Evolutionary conservation across 2,113 vertebrate species (phyloP).

Genomic region (Forbesichthys papilliferus): DNA sequence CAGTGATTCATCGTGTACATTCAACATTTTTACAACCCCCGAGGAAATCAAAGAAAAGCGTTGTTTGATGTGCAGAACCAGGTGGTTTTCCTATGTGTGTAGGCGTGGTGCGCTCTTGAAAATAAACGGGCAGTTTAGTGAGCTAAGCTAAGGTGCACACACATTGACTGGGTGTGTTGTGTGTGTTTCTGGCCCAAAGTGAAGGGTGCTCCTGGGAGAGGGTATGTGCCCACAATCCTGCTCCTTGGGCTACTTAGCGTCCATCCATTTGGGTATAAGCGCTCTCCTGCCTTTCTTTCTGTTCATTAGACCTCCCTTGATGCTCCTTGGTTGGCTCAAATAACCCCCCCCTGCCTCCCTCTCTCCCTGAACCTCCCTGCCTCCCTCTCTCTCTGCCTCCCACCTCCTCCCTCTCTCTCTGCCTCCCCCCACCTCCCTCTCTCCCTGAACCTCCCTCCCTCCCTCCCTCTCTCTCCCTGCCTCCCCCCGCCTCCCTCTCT

Average conservation of each 20-base stretch:
- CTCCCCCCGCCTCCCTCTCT: neutral
- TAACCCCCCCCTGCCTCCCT: neutral
- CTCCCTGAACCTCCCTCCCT: neutral
- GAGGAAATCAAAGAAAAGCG: constrained; percentile 1
- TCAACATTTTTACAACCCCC: neutral
- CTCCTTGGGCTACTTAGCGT: constrained; percentile 32
- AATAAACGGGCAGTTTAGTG: constrained; percentile 52
- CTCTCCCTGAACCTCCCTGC: neutral
- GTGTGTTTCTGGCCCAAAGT: constrained; percentile 55
- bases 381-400: constrained; percentile 10
- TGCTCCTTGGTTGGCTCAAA: constrained; percentile 20
- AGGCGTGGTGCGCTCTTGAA: constrained; percentile 43
- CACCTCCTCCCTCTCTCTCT: neutral
- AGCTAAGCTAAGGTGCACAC: constrained; percentile 71
- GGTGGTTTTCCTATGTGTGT: constrained; percentile 42
- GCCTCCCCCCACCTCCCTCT: neutral
- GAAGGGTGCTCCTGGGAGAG: constrained; percentile 48
- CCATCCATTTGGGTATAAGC: constrained; percentile 2
- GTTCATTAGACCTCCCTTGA: neutral
- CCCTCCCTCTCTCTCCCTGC: constrained; percentile 7
- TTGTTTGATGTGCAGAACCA: constrained; percentile 21
- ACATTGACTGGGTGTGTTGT: constrained; percentile 57
- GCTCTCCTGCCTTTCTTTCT: neutral
- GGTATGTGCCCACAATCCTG: constrained; percentile 42
- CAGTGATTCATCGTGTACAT: neutral